Base-by-base conservation (phyloP, 2,113 vertebrate genomes). In the Phylloscopus trochilus region DNA sequence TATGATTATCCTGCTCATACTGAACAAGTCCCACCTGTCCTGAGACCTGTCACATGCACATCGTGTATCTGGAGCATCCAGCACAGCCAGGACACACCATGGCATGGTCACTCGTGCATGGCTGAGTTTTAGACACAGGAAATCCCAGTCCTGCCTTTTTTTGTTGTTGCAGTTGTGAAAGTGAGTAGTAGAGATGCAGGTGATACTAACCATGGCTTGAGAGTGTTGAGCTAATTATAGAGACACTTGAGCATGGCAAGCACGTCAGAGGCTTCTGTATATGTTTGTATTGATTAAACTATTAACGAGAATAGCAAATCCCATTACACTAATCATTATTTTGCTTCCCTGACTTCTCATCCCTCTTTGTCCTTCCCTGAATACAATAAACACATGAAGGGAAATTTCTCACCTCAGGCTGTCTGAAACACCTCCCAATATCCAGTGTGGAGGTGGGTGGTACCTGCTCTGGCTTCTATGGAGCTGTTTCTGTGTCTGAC, bases 221-320 rank as follows among this genome's bases (percentile, higher is more conserved):
- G 6, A 41, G 46, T 17, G 26, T 49, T 78, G 53, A 73, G 41
- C 67, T 89, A 79, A 89, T 87, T 91, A 77, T 35, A 77, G 88
- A 89, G 56, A 2, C 4, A 55, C 53, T 84, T 63, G 77, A 89
- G 46, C 27, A 2, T 44, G 33, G 59, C 46, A 47, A 43, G 78
- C 43, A 39, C 1, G 0, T 69, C 43, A 94, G 62, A 94, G 46
- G 23, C 58, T 55, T 91, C 68, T 83, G 27, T 77, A 73, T 83
- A 81, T 78, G 82, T 83, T 91, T 94, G 20, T 86, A 64, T 92
- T 90, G 92, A 95, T 96, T 79, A 83, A 95, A 76, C 53, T 47
- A 27, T 75, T 87, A 87, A 86, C 27, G 75, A 85, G 67, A 94
- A 90, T 80, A 92, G 77, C 74, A 93, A 95, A 95, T 83, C 75